These are phyloP conservation scores for Apamea monoglypha DNA, from an alignment of 2,888 invertebrate species.

Conservation along the genomic window DNA sequence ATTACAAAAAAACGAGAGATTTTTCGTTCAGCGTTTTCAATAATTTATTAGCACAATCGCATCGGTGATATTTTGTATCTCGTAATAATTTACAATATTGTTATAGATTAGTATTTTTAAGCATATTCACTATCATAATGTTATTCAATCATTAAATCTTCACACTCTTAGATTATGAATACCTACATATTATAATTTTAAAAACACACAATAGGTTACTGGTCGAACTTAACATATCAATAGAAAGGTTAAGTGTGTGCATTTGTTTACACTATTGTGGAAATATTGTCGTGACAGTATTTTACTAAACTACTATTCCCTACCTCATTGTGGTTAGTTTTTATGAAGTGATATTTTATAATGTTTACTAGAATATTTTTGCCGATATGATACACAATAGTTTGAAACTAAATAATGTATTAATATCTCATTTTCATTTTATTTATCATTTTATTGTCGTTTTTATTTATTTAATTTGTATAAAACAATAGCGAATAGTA, in stretches of 20 bases:
- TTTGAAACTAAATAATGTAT: neutral
- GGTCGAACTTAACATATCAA: constrained; percentile 64
- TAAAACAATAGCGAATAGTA: constrained; percentile 14
- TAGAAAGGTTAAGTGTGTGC: constrained; percentile 69
- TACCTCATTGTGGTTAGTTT: constrained; percentile 69
- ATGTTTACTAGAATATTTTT: constrained; percentile 32
- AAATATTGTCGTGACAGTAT: constrained; percentile 65
- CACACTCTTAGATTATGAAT: constrained; percentile 50
- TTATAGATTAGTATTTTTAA: constrained; percentile 31
- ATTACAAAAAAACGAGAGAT: constrained; percentile 6
- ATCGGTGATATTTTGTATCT: constrained; percentile 44
- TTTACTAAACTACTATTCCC: constrained; percentile 60
- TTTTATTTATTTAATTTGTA: constrained; percentile 27
- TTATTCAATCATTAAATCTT: constrained; percentile 55
- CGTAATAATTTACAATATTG: constrained; percentile 35
- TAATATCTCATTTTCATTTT: constrained; percentile 17
- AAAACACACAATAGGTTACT: constrained; percentile 61
- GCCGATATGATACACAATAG: neutral
- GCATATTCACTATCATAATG: constrained; percentile 43
- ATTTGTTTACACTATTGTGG: constrained; percentile 65
- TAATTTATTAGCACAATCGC: constrained; percentile 36
- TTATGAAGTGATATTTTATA: constrained; percentile 42
- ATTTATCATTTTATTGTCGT: constrained; percentile 4
- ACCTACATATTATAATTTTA: constrained; percentile 53
- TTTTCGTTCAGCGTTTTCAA: constrained; percentile 16